Evolutionary conservation across 2,888 invertebrate genomes (phyloP), one percentile per base, ranked within the genome.

Genomic region (Baronia brevicornis): DNA sequence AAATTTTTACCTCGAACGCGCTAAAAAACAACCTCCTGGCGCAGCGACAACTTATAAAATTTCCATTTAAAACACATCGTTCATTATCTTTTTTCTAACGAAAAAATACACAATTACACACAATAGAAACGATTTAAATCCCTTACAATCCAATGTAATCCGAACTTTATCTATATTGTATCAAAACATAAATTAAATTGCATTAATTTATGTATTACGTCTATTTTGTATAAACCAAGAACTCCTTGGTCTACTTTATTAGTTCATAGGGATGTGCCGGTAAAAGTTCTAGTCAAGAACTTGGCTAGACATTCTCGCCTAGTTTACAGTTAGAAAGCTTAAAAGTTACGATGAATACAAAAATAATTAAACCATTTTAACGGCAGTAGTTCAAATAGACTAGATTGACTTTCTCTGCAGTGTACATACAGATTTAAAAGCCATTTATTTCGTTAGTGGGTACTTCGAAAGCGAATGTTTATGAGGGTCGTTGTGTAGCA

Each of bases 31-130:
- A 65, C 80, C 82, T 67, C 61, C 60, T 61, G 43, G 60, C 56
- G 40, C 69, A 44, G 50, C 52, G 62, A 52, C 71, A 37, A 59
- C 67, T 70, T 75, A 74, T 82, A 84, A 84, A 82, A 82, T 78
- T 84, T 82, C 84, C 82, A 67, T 73, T 75, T 82, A 79, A 84
- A 84, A 82, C 67, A 64, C 55, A 54, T 58, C 57, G 60, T 60
- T 78, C 77, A 78, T 78, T 80, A 82, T 82, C 82, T 61, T 84
- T 84, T 84, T 84, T 82, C 73, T 75, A 68, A 65, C 62, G 52
- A 73, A 82, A 57, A 82, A 80, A 74, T 69, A 51, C 57, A 57
- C 60, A 63, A 59, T 56, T 56, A 45, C 41, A 32, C 40, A 33
- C 10, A 28, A 35, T 30, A 28, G 33, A 39, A 59, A 51, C 36